Conservation (phyloP, 2,113 vertebrate species). For the Onychorhynchus coronatus region DNA sequence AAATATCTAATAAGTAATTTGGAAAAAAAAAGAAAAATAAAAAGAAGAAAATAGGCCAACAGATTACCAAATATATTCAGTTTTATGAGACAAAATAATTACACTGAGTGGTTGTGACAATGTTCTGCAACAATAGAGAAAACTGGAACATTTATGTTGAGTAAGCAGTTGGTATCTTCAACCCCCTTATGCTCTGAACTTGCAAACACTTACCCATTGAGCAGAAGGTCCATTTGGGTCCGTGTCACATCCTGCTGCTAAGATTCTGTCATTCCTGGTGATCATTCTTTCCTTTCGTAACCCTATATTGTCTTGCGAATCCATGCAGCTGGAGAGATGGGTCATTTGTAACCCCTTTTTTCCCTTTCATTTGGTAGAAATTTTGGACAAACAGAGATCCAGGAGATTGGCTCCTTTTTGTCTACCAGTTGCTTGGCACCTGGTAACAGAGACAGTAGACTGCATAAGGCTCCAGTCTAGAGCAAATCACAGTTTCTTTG, state of each 20-base stretch:
- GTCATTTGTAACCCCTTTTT: neutral
- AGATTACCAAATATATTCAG: neutral
- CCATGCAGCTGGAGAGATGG: neutral
- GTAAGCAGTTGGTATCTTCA: neutral
- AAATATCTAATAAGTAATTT: neutral
- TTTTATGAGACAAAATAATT: conserved; percentile 7
- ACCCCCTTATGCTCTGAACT: neutral
- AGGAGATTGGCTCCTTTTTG: neutral
- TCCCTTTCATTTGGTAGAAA: neutral
- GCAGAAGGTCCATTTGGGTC: neutral
- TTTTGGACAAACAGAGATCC: neutral
- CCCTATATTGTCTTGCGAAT: neutral
- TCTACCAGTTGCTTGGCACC: neutral
- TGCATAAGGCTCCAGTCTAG: neutral
- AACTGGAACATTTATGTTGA: neutral
- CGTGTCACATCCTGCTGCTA: neutral
- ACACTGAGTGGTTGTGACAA: neutral
- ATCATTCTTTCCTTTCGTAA: neutral
- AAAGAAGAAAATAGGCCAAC: neutral
- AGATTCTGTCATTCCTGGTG: neutral
- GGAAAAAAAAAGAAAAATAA: neutral
- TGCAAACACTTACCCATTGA: neutral
- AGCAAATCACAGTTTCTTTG: neutral
- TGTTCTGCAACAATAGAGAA: neutral
- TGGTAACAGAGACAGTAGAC: neutral